Conservation (phyloP, 2,113 vertebrate genomes). For the Mesoclemmys tuberculata region DNA sequence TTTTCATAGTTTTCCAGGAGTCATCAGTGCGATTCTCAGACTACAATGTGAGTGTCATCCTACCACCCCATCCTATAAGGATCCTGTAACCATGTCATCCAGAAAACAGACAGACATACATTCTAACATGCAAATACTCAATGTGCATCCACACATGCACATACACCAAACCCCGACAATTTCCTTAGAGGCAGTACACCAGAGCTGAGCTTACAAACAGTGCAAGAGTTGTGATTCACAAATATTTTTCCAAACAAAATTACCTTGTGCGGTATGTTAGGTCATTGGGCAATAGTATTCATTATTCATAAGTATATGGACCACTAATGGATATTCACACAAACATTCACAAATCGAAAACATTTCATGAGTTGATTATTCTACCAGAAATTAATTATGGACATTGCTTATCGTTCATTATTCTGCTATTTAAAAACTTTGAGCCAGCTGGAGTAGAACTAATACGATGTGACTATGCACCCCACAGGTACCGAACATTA, state of each 20-base stretch:
- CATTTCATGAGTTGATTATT: fast-evolving
- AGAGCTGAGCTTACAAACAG: background rate
- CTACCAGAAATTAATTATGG: background rate
- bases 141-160: background rate
- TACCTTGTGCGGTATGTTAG: background rate
- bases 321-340: background rate
- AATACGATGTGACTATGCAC: background rate
- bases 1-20: background rate
- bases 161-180: background rate
- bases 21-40: background rate
- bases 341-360: fast-evolving
- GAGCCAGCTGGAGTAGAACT: background rate
- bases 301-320: background rate
- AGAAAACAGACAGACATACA: slow-evolving; percentile 20
- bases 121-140: background rate
- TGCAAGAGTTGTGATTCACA: background rate
- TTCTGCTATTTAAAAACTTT: background rate
- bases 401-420: background rate
- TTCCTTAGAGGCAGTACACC: background rate
- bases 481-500: background rate
- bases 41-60: background rate
- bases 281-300: background rate
- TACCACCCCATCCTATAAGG: slow-evolving; percentile 47
- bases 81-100: slow-evolving; percentile 70
- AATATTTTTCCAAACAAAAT: background rate